Evolutionary conservation across 2,797 vertebrate genomes (phyloP), one percentile per base, ranked within the genome.

Genomic region (Corythornis leucogaster): DNA sequence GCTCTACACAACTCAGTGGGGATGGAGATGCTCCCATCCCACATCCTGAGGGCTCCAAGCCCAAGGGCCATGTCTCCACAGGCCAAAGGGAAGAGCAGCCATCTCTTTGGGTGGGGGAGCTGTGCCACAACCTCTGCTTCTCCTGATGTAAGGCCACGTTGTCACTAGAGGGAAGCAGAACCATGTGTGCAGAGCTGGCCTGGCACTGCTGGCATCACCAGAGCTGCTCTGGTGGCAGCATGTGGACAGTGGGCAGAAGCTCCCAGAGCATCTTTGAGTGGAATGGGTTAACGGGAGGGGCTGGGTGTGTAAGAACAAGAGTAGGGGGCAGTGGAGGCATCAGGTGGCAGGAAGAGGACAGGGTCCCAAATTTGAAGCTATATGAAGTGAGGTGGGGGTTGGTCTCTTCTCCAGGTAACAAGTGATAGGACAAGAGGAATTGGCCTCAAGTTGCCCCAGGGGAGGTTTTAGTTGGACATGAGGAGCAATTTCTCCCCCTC

Each of bases 151-250:
- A 71, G 50, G 30, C 77, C 59, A 3, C 12, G 6, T 50, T 73
- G 96, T 88, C 96, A 88, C 95, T 94, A 96, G 96, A 91, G 94
- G 92, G 96, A 88, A 77, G 91, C 92, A 96, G 83, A 94, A 8
- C 71, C 85, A 3, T 26, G 75, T 54, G 46, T 67, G 24, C 2
- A 1, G 59, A 26, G 59, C 61, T 31, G 69, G 9, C 24, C 31
- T 15, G 35, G 68, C 43, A 0, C 25, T 15, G 46, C 57, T 67
- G 85, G 42, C 57, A 30, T 13, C 42, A 16, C 21, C 76, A 14
- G 59, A 8, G 35, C 75, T 24, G 42, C 93, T 61, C 53, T 59
- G 74, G 18, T 0, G 3, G 18, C 14, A 25, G 53, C 1, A 0
- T 22, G 38, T 59, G 57, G 48, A 59, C 54, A 3, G 35, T 0